phyloP scores from a whole-genome alignment of 2,888 invertebrate genomes.

The Trachelus stipa region DNA sequence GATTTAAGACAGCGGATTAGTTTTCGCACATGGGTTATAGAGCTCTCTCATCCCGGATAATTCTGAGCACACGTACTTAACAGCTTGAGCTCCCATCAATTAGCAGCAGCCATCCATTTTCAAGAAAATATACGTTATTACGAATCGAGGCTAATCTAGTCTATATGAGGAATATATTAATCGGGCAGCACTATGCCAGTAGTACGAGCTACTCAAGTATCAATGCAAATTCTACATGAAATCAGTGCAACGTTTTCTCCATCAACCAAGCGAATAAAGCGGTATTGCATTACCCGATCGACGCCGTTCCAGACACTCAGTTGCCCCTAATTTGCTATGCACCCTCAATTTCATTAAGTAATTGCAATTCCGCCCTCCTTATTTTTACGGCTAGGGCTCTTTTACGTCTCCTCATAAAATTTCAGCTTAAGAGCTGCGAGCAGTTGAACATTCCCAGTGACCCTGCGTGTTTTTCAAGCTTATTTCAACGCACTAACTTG shows the following conservation, averaged over 20 bases:
- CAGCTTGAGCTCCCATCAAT: not conserved
- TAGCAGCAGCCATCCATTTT: not conserved
- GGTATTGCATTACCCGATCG: conserved; percentile 28
- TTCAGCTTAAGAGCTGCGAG: conserved; percentile 4
- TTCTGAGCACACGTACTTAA: not conserved
- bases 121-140: not conserved
- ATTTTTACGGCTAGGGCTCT: conserved; percentile 27
- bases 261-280: conserved; percentile 30
- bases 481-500: not conserved
- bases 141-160: not conserved
- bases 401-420: conserved; percentile 27
- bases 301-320: not conserved
- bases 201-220: conserved; percentile 45
- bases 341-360: conserved; percentile 48
- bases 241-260: conserved; percentile 42
- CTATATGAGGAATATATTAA: conserved; percentile 50
- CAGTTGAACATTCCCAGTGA: not conserved
- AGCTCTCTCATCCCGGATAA: not conserved
- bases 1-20: not conserved
- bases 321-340: conserved; percentile 38
- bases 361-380: conserved; percentile 42
- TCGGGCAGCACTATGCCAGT: conserved; percentile 42
- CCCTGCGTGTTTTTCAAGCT: not conserved
- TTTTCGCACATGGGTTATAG: not conserved
- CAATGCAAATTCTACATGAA: conserved; percentile 50